Evolutionary conservation across 2,113 vertebrate species (phyloP).

Genomic region (Dolichallabes microphthalmus): DNA sequence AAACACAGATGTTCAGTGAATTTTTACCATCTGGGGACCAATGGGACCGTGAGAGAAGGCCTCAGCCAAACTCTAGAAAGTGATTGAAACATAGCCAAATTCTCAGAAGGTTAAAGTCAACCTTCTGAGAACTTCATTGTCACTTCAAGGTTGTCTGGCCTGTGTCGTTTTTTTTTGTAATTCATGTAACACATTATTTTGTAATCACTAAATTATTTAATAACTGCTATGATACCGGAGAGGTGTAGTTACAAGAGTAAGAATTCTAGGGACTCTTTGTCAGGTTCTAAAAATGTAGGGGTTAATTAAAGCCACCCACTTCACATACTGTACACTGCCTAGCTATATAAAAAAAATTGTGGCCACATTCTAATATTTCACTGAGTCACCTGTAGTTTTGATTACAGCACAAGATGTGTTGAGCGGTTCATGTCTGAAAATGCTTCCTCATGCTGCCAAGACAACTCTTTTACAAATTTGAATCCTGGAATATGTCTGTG

Average conservation of each 20-base stretch:
- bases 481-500: too few species aligned
- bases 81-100: slow-evolving; percentile 27
- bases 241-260: slow-evolving; percentile 15
- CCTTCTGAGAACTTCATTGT: slow-evolving; percentile 9
- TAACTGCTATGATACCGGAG: background rate
- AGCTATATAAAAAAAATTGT: too few species aligned
- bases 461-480: too few species aligned
- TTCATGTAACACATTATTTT: slow-evolving; percentile 32
- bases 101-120: slow-evolving; percentile 21
- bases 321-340: background rate
- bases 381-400: too few species aligned
- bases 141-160: slow-evolving; percentile 20
- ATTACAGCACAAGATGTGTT: too few species aligned
- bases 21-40: slow-evolving; percentile 60
- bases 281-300: background rate
- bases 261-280: background rate
- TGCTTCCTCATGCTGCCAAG: too few species aligned
- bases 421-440: too few species aligned
- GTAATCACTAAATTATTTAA: background rate
- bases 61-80: slow-evolving; percentile 16
- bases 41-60: slow-evolving; percentile 14
- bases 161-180: slow-evolving; percentile 1
- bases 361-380: too few species aligned
- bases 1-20: slow-evolving; percentile 66
- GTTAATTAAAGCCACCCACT: slow-evolving; percentile 13